Evolutionary conservation across 1,140 invertebrate genomes (phyloP), one percentile per base, ranked within the genome.

Genomic region (Cotesia vestalis): DNA sequence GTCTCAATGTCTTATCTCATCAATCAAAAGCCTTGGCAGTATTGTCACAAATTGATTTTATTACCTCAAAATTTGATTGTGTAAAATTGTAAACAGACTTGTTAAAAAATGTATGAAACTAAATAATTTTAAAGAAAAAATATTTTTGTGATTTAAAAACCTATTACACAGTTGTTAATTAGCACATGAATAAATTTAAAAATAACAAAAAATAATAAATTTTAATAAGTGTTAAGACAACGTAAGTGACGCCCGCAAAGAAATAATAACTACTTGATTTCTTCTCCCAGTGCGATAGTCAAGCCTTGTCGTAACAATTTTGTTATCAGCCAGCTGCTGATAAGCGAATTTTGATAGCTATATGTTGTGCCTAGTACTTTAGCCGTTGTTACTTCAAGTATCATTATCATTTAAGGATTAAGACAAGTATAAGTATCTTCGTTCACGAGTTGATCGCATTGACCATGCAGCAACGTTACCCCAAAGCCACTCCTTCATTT

Each of bases 291-390:
- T 35, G 5, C 34, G 14, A 62, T 27, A 36, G 60, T 62, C 35
- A 38, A 62, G 60, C 27, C 60, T 76, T 20, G 74, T 76, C 73
- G 68, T 62, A 62, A 36, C 60, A 35, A 62, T 62, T 71, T 60
- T 36, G 69, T 79, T 80, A 79, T 79, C 79, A 78, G 72, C 40
- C 73, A 76, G 74, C 77, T 77, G 35, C 70, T 76, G 79, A 79
- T 78, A 78, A 79, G 77, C 72, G 57, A 59, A 9, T 59, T 27
- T 55, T 5, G 20, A 59, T 59, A 59, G 57, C 57, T 59, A 59
- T 59, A 59, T 59, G 17, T 20, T 27, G 8, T 59, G 17, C 14
- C 3, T 20, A 59, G 57, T 59, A 11, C 6, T 46, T 9, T 46
- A 46, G 40, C 40, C 9, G n/a, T 59, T 27, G 57, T 20, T 27